Evolutionary conservation across 2,888 invertebrate species (phyloP), one percentile per base, ranked within the genome.

Genomic region (Acrocyrtus sp.): DNA sequence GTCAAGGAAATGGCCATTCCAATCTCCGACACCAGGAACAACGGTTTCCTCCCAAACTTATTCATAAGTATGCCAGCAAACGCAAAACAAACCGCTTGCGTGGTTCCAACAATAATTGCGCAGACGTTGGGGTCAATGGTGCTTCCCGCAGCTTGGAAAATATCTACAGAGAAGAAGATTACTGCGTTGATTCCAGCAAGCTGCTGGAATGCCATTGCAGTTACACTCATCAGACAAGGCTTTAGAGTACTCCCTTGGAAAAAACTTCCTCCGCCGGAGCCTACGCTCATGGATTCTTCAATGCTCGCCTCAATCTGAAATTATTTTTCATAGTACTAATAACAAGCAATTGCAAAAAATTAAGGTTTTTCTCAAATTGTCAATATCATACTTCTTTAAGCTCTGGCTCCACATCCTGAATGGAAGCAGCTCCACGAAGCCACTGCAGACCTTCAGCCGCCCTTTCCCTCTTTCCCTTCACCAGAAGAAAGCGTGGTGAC

Each of bases 201-300:
- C 84, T 94, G 94, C 82, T 94, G 94, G 85, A 93, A 93, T 82
- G 92, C 88, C 91, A 96, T 93, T 72, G 94, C 88, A 19, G 92
- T 89, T 29, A 93, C 86, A 3, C 90, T 90, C 57, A 92, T 90
- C 56, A 91, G 83, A 62, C 95, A 85, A 0, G 94, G 94, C 83
- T 88, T 90, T 26, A 69, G 50, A 15, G 47, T 69, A 21, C 60
- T 62, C 10, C 6, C 34, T 2, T 12, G 21, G 17, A 74, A 34
- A 27, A 74, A 17, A 19, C 69, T 65, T 4, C 60, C 54, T 24
- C 54, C 48, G 5, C 51, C 47, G 12, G 39, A 24, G 2, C 15
- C 17, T 17, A 39, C 2, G n/a, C 57, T 57, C 1, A 34, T 60
- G 17, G 39, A 19, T 21, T 60, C 65, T 3, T 74, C 58, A n/a